Base-by-base conservation (phyloP, 23 tunicate genomes). In the Trididemnum clinides region DNA sequence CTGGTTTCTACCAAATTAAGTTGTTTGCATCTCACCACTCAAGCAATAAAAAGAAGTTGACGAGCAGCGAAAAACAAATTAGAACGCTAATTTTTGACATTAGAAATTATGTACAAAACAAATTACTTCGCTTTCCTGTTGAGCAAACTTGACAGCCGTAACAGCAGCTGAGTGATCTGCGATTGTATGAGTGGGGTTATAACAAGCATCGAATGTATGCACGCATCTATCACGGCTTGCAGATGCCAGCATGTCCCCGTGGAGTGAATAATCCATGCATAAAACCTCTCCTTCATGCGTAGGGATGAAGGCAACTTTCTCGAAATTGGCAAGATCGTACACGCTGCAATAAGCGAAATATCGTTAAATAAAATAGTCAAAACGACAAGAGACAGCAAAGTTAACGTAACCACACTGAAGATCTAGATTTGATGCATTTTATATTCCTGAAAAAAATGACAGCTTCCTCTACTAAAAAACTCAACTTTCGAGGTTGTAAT, bases 81-180 rank as follows among this genome's bases (percentile, higher is more conserved):
- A n/a, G n/a, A n/a, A n/a, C n/a, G n/a, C n/a, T n/a, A n/a, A n/a
- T n/a, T n/a, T n/a, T n/a, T n/a, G n/a, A n/a, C n/a, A n/a, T n/a
- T n/a, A n/a, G n/a, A n/a, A n/a, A n/a, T n/a, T n/a, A n/a, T n/a
- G n/a, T n/a, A n/a, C n/a, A n/a, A n/a, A n/a, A n/a, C n/a, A n/a
- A 21, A 22, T 62, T 31, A 88, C 91, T 72, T 84, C 87, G 21
- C 65, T 39, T 21, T 89, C 87, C 0, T 59, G 65, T 34, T 77
- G 78, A 36, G 88, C 66, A 69, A 89, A 89, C 78, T 89, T 76
- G 18, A 89, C 88, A 25, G 94, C 50, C n/a, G 94, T 84, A 28
- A 89, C 94, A 18, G 94, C 80, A 6, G 88, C 94, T 1, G 94
- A 89, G 38, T 84, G 88, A 34, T 89, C 94, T 34, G 66, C 64